A percentile compares a stretch with the other conserved stretches of the same genome.
Evolutionary conservation across 2,797 vertebrate genomes (phyloP).

Genomic region (Gobio occitaniae): DNA sequence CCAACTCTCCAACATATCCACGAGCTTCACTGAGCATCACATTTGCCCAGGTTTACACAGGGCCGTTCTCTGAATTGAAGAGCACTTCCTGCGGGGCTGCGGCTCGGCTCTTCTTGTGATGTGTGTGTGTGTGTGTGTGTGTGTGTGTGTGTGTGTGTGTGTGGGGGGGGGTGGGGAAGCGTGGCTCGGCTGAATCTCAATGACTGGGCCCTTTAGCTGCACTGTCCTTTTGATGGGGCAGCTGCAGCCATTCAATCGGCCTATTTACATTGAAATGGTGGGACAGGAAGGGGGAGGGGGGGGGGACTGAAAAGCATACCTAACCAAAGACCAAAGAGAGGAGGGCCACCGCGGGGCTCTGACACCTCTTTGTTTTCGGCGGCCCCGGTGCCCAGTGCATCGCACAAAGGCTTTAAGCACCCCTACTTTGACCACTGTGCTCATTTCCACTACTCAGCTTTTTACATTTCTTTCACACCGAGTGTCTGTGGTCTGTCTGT

Average conservation of each 20-base stretch:
- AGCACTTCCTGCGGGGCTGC: constrained; percentile 54
- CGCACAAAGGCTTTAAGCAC: constrained; percentile 78
- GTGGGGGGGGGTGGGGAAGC: constrained; percentile 57
- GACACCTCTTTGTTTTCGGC: constrained; percentile 70
- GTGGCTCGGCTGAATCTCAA: constrained; percentile 82
- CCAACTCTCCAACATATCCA: background rate
- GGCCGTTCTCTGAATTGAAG: constrained; percentile 32
- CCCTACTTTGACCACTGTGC: constrained; percentile 71
- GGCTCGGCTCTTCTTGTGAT: constrained; percentile 60
- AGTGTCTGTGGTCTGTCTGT: constrained; percentile 27
- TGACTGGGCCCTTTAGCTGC: constrained; percentile 77
- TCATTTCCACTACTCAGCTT: constrained; percentile 73
- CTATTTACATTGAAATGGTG: constrained; percentile 87
- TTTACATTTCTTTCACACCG: constrained; percentile 67
- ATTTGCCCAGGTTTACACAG: constrained; percentile 30
- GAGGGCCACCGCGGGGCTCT: constrained; percentile 64
- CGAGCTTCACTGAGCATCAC: background rate
- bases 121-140: constrained; percentile 16
- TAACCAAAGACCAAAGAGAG: constrained; percentile 76
- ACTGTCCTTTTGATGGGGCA: constrained; percentile 85
- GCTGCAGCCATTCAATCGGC: constrained; percentile 84
- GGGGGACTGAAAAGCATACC: constrained; percentile 75
- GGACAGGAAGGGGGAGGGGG: constrained; percentile 82
- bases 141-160: too few species aligned
- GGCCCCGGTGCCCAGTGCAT: constrained; percentile 69